Evolutionary conservation across 2,113 vertebrate species (phyloP), one percentile per base, ranked within the genome.

Genomic region (Abramis brama): DNA sequence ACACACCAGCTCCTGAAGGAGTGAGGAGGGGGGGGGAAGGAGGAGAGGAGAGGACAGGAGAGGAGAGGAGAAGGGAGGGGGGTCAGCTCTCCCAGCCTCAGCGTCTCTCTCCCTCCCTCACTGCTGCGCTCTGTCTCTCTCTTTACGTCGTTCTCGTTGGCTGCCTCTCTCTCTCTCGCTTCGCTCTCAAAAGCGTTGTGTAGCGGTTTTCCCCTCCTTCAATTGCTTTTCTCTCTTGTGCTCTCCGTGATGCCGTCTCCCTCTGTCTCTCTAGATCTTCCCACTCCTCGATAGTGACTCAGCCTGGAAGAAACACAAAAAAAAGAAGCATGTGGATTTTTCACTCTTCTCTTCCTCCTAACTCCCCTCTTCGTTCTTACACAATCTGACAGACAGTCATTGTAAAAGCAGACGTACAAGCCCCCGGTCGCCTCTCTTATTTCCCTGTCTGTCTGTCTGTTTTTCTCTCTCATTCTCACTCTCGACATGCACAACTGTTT

Each of bases 271-370:
- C 90, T 88, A 93, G 96, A 95, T 95, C 96, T 96, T 97, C 95
- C 95, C 95, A 95, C 93, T 96, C 95, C 95, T 94, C 93, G 95
- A 93, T 89, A 95, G 96, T 97, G 97, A 97, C 95, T 98, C 96
- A 98, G 96, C 95, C 97, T 98, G 94, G 93, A 95, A 96, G 91
- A 88, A 83, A 87, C 82, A 89, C 94, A 86, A 88, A 95, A 90
- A 90, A 95, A 95, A 93, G 89, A 94, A 95, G 94, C 89, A 93
- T 92, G 95, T 93, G 91, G 91, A 93, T 95, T 90, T 92, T 88
- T 90, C 85, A 77, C 47, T 62, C 91, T 89, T 83, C 43, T 89
- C 64, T 25, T 86, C 57, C 9, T 88, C 87, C 92, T 77, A 66
- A 89, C 82, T 81, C 86, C 81, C 81, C 82, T 76, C 80, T 89